A percentile compares a stretch with the other conserved stretches of the same genome.
Evolutionary conservation across 2,797 vertebrate species (phyloP).

Genomic region (Furcifer pardalis): DNA sequence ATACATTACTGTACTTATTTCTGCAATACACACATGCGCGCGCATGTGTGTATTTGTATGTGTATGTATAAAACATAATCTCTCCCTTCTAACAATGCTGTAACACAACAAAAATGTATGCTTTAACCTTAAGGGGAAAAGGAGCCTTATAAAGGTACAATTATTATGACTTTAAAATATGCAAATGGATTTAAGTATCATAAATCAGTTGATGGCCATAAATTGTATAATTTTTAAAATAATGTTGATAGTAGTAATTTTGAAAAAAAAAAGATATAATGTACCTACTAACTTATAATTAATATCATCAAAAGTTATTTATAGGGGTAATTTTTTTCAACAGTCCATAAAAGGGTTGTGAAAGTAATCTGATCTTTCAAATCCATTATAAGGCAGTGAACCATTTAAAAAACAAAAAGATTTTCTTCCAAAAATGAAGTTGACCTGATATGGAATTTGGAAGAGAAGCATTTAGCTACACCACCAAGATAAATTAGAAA

Average conservation of each 20-base stretch:
- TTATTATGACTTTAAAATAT: constrained; percentile 15
- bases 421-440: constrained; percentile 20
- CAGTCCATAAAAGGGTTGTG: not conserved
- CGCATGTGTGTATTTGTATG: not conserved
- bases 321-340: constrained; percentile 6
- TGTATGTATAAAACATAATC: not conserved
- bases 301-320: constrained; percentile 13
- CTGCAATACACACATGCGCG: not conserved
- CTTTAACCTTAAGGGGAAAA: not conserved
- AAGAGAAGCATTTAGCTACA: constrained; percentile 42
- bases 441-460: constrained; percentile 10
- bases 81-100: not conserved
- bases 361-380: constrained; percentile 1
- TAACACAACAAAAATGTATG: not conserved
- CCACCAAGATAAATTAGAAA: constrained; percentile 32
- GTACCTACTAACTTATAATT: constrained; percentile 10
- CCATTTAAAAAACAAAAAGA: constrained; percentile 5
- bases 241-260: constrained; percentile 21
- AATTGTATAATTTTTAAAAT: constrained; percentile 18
- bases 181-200: constrained; percentile 20
- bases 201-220: constrained; percentile 18
- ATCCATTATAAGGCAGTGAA: not conserved
- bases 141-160: not conserved
- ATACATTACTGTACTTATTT: not conserved
- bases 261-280: constrained; percentile 2